Percentiles rank a stretch among this genome's conserved stretches.
These are phyloP conservation scores for Amiota communis DNA, from an alignment of 2,888 invertebrate genomes.

Conservation along the genomic window DNA sequence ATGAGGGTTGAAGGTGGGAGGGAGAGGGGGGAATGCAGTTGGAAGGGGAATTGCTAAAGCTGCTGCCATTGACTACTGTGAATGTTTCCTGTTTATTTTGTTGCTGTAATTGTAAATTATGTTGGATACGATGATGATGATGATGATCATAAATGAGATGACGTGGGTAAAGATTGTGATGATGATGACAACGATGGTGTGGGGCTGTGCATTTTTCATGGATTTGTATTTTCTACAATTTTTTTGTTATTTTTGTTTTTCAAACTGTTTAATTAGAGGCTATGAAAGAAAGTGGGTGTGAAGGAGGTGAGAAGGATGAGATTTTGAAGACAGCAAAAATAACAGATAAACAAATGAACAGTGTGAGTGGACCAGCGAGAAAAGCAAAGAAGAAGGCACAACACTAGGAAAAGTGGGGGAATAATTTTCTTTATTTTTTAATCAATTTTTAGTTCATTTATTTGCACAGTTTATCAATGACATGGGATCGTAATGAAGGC, in stretches of 20 bases:
- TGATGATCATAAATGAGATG: neutral
- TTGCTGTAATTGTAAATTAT: too few relatives aligned
- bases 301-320: too few relatives aligned
- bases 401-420: neutral
- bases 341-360: neutral
- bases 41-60: neutral
- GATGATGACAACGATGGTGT: neutral
- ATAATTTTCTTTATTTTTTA: neutral
- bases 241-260: neutral
- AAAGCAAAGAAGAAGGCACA: neutral
- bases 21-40: too few relatives aligned
- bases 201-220: conserved; percentile 9
- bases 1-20: neutral
- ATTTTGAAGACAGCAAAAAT: neutral
- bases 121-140: too few relatives aligned
- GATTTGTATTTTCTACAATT: neutral
- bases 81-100: too few relatives aligned
- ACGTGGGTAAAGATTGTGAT: neutral
- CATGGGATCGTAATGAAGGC: neutral
- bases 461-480: neutral
- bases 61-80: neutral
- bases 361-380: too few relatives aligned
- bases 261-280: conserved; percentile 2
- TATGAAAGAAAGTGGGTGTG: neutral
- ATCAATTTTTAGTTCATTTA: neutral